These are phyloP conservation scores for Mustelus asterias DNA, from an alignment of 2,113 vertebrate genomes.

Conservation along the genomic window DNA sequence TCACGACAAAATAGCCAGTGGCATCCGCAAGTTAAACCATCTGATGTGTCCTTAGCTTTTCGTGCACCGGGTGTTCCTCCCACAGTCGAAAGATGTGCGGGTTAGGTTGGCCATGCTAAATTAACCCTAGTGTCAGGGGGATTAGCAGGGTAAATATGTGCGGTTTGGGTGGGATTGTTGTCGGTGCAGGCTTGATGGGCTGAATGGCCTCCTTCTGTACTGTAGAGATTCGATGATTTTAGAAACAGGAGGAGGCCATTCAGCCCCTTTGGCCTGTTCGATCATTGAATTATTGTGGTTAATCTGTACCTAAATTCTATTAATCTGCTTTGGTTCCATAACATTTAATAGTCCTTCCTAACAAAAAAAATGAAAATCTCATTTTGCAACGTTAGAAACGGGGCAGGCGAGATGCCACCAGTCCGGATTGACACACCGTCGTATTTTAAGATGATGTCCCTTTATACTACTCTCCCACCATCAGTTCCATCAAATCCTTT, in stretches of 20 bases:
- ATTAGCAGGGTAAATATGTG: no score
- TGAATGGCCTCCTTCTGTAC: no score
- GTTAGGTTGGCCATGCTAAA: no score
- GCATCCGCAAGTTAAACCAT: not conserved
- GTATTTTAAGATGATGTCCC: not conserved
- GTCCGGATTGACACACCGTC: not conserved
- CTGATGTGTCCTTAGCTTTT: not conserved
- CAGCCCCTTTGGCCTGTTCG: not conserved
- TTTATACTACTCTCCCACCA: not conserved
- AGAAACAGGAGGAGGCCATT: not conserved
- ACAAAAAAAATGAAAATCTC: not conserved
- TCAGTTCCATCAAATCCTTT: not conserved
- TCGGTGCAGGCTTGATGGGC: no score
- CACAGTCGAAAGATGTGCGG: no score
- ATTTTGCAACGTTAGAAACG: no score
- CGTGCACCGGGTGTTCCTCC: not conserved
- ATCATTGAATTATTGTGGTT: not conserved
- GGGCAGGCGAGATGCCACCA: not conserved
- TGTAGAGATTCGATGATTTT: no score
- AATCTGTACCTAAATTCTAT: not conserved
- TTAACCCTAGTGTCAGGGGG: no score
- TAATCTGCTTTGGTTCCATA: not conserved
- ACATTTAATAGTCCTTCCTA: not conserved
- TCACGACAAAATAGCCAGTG: not conserved
- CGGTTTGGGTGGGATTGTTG: no score